Evolutionary conservation across 2,797 vertebrate species (phyloP), one percentile per base, ranked within the genome.

Genomic region (Syngnathus rostellatus): DNA sequence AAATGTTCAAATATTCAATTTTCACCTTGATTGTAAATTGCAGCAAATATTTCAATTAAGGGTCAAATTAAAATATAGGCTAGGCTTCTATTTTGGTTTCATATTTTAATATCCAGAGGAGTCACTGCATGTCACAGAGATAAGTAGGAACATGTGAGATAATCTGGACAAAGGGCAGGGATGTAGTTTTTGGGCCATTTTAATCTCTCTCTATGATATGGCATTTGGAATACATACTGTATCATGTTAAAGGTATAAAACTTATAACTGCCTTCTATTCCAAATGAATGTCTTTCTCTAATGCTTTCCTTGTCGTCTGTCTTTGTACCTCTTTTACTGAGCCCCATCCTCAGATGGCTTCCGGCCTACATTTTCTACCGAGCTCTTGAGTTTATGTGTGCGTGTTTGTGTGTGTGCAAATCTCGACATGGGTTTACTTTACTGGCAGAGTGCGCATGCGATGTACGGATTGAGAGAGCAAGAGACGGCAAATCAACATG

Each of bases 311-410:
- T 58, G 58, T 64, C 31, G 50, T 19, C 40, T 62, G 38, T 55
- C 74, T 70, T 63, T 68, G 65, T 23, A 55, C 71, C 51, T 50
- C 62, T 58, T 71, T 71, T 73, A 39, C 71, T 17, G 37, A 77
- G 70, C 66, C 37, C 54, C 79, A 81, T 83, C 83, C 86, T 87
- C 77, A 72, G 37, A 81, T 83, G 79, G 76, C 82, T 86, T 85
- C 81, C 86, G 82, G 82, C 84, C 85, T 81, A 84, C 72, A 81
- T 85, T 80, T 54, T 73, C 79, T 77, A 85, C 73, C 79, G 78
- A 81, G 84, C 78, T 82, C 72, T 81, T 21, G 70, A 71, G 68
- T 65, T 76, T 77, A 72, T 69, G 62, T 19, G 53, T 9, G 64
- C 46, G 38, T 16, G 38, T n/a, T 48, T 31, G 51, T 10, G 39